Evolutionary conservation across 2,797 vertebrate genomes (phyloP).

Genomic region (Pogonophryne albipinna): DNA sequence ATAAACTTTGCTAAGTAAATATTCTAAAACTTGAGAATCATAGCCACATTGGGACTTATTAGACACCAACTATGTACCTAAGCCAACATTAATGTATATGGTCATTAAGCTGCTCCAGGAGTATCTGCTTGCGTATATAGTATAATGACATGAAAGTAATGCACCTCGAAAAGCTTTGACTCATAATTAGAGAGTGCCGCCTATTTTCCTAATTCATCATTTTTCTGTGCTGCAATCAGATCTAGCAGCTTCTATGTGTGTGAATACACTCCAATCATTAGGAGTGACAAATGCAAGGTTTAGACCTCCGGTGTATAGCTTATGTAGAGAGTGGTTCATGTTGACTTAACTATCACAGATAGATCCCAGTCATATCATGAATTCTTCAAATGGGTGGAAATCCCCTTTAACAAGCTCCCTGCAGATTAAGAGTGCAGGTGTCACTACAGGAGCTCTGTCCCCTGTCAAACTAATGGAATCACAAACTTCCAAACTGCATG

Average conservation of each 20-base stretch:
- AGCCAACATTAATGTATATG: slow-evolving; percentile 47
- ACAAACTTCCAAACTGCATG: slow-evolving; percentile 9
- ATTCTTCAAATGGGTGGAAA: slow-evolving; percentile 34
- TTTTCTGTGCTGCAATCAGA: slow-evolving; percentile 8
- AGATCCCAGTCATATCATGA: slow-evolving; percentile 30
- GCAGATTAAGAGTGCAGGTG: slow-evolving; percentile 37
- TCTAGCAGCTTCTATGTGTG: not conserved
- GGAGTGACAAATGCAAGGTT: slow-evolving; percentile 11
- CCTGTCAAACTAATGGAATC: slow-evolving; percentile 49
- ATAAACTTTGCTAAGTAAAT: slow-evolving; percentile 52
- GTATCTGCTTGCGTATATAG: slow-evolving; percentile 41
- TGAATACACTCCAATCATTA: slow-evolving; percentile 10
- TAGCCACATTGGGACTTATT: slow-evolving; percentile 68
- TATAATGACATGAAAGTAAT: slow-evolving; percentile 34
- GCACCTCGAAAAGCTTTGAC: not conserved
- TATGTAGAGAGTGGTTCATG: slow-evolving; percentile 16
- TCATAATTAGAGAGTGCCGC: slow-evolving; percentile 9
- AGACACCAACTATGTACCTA: slow-evolving; percentile 41
- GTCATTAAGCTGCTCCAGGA: slow-evolving; percentile 53
- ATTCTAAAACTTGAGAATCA: slow-evolving; percentile 49
- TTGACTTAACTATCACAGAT: slow-evolving; percentile 27
- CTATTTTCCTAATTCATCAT: slow-evolving; percentile 18
- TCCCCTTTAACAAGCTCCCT: slow-evolving; percentile 55
- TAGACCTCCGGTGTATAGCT: not conserved
- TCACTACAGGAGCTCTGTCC: slow-evolving; percentile 18